phyloP scores from a whole-genome alignment of 53 echinoderm and acorn worm genomes.

The Mesocentrotus franciscanus region DNA sequence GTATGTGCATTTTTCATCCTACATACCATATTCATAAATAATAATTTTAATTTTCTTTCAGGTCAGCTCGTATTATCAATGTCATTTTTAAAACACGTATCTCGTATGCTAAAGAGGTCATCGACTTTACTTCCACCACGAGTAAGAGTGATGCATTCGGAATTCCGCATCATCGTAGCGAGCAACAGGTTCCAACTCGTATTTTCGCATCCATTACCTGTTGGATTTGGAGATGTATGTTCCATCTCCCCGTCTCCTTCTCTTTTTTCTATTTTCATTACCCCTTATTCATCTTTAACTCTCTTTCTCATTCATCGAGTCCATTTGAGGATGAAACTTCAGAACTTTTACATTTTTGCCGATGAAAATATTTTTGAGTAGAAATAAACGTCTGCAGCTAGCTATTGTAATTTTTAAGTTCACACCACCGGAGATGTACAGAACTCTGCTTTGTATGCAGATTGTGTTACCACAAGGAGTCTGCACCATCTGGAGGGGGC shows the following conservation, averaged over 20 bases:
- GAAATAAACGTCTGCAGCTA: not conserved
- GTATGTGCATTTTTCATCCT: slow-evolving; percentile 34
- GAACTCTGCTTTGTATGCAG: not conserved
- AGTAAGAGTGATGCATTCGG: not conserved
- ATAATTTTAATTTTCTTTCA: not conserved
- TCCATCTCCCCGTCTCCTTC: not conserved
- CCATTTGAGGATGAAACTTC: not conserved
- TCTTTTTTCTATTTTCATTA: not conserved
- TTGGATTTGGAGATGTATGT: not conserved
- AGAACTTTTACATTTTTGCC: not conserved
- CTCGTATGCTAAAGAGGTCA: not conserved
- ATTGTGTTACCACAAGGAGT: not conserved
- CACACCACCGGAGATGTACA: not conserved
- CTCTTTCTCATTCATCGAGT: not conserved
- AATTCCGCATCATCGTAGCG: not conserved
- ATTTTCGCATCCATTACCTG: not conserved
- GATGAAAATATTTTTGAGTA: not conserved
- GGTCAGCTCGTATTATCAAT: not conserved
- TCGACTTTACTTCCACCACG: not conserved
- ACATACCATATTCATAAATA: not conserved
- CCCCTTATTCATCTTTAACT: not conserved
- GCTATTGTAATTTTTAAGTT: not conserved
- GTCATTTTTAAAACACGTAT: not conserved
- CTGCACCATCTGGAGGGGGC: not conserved
- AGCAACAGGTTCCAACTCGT: slow-evolving; percentile 16